Evolutionary conservation across 1,140 invertebrate genomes (phyloP).

Genomic region (Leptestheria dahalacensis): DNA sequence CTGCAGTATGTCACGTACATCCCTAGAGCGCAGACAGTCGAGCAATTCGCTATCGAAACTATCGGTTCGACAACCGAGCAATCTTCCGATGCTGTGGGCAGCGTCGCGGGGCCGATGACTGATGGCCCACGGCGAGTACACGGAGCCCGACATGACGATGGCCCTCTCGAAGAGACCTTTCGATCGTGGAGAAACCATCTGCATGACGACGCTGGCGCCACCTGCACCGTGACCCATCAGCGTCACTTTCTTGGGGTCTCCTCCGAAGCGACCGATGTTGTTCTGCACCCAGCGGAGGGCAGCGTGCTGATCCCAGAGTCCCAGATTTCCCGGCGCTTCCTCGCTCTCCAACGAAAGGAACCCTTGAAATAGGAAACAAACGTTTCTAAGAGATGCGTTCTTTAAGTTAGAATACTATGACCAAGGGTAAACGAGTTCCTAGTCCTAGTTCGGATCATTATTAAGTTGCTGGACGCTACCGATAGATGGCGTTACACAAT

Average conservation of each 20-base stretch:
- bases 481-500: too few relatives aligned
- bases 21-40: conserved; percentile 45
- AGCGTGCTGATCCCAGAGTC: conserved; percentile 50
- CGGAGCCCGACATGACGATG: conserved; percentile 15
- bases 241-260: conserved; percentile 48
- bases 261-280: conserved; percentile 54
- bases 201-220: conserved; percentile 40
- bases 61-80: conserved; percentile 33
- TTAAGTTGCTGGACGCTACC: too few relatives aligned
- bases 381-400: not conserved
- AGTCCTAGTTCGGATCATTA: too few relatives aligned
- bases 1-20: conserved; percentile 35
- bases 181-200: conserved; percentile 42
- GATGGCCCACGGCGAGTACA: conserved; percentile 11
- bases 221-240: conserved; percentile 50
- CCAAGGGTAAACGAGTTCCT: too few relatives aligned
- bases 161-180: conserved; percentile 27
- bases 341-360: conserved; percentile 49
- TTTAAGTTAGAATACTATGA: not conserved
- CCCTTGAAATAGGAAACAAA: conserved; percentile 23
- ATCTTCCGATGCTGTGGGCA: conserved; percentile 24
- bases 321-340: conserved; percentile 46
- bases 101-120: conserved; percentile 4
- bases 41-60: conserved; percentile 28
- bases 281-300: conserved; percentile 52